Percentiles rank a stretch among this genome's conserved stretches.
Evolutionary conservation across 64 coral and sea anemone species (phyloP).

Genomic region (Stichodactyla mertensii): DNA sequence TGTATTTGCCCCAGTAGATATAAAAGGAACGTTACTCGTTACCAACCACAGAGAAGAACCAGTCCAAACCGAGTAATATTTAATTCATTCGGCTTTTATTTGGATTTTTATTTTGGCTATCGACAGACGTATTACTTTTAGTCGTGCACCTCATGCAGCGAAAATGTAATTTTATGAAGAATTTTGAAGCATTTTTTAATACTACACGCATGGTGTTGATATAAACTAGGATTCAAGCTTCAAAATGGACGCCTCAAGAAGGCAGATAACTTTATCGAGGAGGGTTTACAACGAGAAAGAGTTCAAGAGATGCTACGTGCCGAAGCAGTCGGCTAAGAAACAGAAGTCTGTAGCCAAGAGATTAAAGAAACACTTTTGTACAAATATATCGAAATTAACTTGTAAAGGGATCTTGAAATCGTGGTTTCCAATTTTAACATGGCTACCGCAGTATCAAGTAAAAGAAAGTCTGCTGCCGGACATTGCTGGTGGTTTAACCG

Average conservation of each 20-base stretch:
- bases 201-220: background rate
- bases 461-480: constrained; percentile 56
- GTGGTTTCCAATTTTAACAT: constrained; percentile 76
- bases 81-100: background rate
- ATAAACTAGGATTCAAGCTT: background rate
- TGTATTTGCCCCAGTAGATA: background rate
- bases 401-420: constrained; percentile 49
- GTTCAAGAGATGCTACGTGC: constrained; percentile 38
- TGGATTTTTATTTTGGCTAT: background rate
- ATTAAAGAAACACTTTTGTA: constrained; percentile 12
- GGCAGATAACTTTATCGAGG: constrained; percentile 34
- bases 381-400: constrained; percentile 24
- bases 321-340: constrained; percentile 15
- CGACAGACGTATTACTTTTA: background rate
- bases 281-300: constrained; percentile 55
- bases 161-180: background rate
- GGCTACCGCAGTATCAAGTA: constrained; percentile 63
- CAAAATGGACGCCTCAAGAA: background rate
- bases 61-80: background rate
- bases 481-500: constrained; percentile 66
- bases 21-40: background rate
- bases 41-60: background rate
- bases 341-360: background rate
- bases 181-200: background rate
- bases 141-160: background rate